phyloP scores from a whole-genome alignment of 2,888 invertebrate genomes.

The Acronicta alni region DNA sequence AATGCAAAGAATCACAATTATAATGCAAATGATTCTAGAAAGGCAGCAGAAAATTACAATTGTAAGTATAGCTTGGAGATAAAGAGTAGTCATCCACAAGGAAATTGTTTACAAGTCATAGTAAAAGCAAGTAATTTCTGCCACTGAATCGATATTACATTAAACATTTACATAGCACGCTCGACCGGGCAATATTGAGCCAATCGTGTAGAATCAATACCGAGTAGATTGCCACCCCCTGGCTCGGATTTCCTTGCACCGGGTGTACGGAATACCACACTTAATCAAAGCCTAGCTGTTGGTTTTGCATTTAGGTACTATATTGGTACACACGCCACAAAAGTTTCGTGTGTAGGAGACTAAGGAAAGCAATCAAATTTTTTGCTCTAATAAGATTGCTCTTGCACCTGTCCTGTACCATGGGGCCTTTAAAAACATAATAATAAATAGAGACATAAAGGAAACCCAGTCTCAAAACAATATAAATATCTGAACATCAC shows the following conservation, averaged over 20 bases:
- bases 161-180: conserved; percentile 30
- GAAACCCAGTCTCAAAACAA: too few species aligned
- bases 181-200: neutral
- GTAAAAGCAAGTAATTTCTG: neutral
- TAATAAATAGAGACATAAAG: too few species aligned
- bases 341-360: neutral
- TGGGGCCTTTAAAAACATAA: too few species aligned
- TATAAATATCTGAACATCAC: too few species aligned
- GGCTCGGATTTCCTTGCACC: conserved; percentile 51
- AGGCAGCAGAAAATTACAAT: too few species aligned
- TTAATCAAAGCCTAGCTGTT: conserved; percentile 28
- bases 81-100: too few species aligned
- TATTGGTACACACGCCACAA: neutral
- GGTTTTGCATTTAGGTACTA: conserved; percentile 5
- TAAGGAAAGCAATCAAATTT: too few species aligned
- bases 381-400: too few species aligned
- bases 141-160: conserved; percentile 32
- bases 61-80: too few species aligned
- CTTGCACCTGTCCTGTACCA: too few species aligned
- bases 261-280: conserved; percentile 17
- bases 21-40: too few species aligned
- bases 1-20: too few species aligned
- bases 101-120: neutral
- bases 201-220: conserved; percentile 55
- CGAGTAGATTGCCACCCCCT: conserved; percentile 53